Conservation (phyloP, 1,140 invertebrate genomes). For the Solenopsis fugax region DNA sequence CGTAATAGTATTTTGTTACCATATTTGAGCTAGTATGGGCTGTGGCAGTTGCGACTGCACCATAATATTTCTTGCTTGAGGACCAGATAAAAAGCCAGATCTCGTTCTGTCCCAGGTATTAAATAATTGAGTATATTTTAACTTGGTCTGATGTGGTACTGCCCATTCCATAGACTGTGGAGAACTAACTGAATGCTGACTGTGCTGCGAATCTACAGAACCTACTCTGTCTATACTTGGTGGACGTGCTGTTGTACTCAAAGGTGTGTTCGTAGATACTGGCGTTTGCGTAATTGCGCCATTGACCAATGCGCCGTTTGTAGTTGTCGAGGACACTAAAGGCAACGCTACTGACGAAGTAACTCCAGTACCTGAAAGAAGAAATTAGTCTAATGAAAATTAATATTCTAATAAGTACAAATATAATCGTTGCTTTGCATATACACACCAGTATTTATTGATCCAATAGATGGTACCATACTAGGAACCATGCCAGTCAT, state of each 20-base stretch:
- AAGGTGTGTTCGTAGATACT: conserved; percentile 84
- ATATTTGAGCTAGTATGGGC: conserved; percentile 96
- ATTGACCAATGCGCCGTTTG: conserved; percentile 75
- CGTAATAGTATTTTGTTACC: conserved; percentile 85
- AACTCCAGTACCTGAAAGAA: conserved; percentile 63
- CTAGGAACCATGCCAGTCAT: conserved; percentile 63
- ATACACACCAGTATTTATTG: conserved; percentile 70
- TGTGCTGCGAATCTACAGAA: conserved; percentile 85
- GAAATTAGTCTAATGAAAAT: conserved; percentile 19
- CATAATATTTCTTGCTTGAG: conserved; percentile 97
- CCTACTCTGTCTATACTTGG: conserved; percentile 85
- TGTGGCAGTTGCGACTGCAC: conserved; percentile 97
- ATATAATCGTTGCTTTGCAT: neutral
- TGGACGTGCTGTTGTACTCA: conserved; percentile 86
- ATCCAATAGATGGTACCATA: conserved; percentile 69
- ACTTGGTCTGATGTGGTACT: conserved; percentile 95
- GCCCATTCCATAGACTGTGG: conserved; percentile 91
- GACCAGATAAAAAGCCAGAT: conserved; percentile 95
- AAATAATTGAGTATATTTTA: conserved; percentile 98
- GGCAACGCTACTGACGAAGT: conserved; percentile 75
- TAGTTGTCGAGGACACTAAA: conserved; percentile 71
- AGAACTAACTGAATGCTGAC: conserved; percentile 83
- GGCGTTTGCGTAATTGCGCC: conserved; percentile 82
- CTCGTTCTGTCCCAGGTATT: conserved; percentile 96
- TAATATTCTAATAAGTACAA: conserved; percentile 14